Percentiles rank a stretch among this genome's conserved stretches.
Conservation (phyloP, 2,888 invertebrate genomes). For the Metallyticus violacea region DNA sequence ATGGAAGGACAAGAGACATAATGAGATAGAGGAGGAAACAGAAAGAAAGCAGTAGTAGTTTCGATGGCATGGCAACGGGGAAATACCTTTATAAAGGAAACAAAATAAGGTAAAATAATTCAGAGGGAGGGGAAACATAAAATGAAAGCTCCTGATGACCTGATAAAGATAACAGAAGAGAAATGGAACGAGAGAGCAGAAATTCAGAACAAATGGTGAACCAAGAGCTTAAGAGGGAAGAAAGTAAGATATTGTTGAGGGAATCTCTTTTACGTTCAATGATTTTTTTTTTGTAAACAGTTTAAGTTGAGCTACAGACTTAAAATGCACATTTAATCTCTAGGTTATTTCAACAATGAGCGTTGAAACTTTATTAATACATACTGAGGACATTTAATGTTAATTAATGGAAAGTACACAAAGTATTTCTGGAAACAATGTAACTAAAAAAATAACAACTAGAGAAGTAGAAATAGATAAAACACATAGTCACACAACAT, state of each 20-base stretch:
- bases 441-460: too few species aligned
- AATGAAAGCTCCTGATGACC: not conserved
- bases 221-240: not conserved
- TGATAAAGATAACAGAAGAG: not conserved
- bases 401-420: too few species aligned
- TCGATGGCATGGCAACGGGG: too few species aligned
- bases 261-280: not conserved
- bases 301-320: not conserved
- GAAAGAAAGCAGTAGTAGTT: too few species aligned
- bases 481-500: too few species aligned
- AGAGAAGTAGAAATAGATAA: too few species aligned
- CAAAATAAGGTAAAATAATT: not conserved
- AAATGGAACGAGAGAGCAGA: not conserved
- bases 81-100: not conserved
- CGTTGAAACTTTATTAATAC: too few species aligned
- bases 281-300: not conserved
- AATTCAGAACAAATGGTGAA: not conserved
- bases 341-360: too few species aligned
- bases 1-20: not conserved
- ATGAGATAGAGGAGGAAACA: not conserved
- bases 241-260: too few species aligned
- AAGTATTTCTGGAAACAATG: too few species aligned
- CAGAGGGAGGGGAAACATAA: not conserved
- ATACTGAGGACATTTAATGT: too few species aligned
- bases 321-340: not conserved